phyloP scores from a whole-genome alignment of 2,888 invertebrate species.

The Tetragonisca angustula region DNA sequence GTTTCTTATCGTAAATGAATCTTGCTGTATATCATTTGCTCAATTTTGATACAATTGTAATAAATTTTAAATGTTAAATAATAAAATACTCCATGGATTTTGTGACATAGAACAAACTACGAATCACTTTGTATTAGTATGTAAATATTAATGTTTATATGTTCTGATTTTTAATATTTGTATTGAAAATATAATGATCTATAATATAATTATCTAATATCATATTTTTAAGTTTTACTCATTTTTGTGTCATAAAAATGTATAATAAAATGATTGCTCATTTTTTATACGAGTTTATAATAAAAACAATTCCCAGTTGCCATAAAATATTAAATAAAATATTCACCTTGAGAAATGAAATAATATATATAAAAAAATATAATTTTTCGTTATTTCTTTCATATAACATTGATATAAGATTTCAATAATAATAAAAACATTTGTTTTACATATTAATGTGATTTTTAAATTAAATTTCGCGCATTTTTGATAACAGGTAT shows the following conservation, averaged over 20 bases:
- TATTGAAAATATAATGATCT: conserved; percentile 43
- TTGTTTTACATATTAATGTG: neutral
- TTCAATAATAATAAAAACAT: neutral
- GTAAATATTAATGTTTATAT: conserved; percentile 53
- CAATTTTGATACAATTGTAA: conserved; percentile 64
- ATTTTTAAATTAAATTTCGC: conserved; percentile 49
- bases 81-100: conserved; percentile 34
- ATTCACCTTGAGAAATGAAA: neutral
- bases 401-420: neutral
- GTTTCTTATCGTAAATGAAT: conserved; percentile 20
- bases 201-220: conserved; percentile 38
- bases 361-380: neutral
- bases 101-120: conserved; percentile 6
- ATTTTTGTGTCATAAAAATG: conserved; percentile 47
- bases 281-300: conserved; percentile 47
- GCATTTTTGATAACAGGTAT: conserved; percentile 34
- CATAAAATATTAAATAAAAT: neutral
- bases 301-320: conserved; percentile 23
- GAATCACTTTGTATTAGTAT: conserved; percentile 26
- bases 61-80: conserved; percentile 37
- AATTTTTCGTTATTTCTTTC: neutral
- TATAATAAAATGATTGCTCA: conserved; percentile 52
- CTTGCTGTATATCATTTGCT: conserved; percentile 65
- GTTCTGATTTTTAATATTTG: conserved; percentile 34
- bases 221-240: conserved; percentile 43